phyloP scores from a whole-genome alignment of 2,888 invertebrate genomes.

The Hydrotaea diabolus region DNA sequence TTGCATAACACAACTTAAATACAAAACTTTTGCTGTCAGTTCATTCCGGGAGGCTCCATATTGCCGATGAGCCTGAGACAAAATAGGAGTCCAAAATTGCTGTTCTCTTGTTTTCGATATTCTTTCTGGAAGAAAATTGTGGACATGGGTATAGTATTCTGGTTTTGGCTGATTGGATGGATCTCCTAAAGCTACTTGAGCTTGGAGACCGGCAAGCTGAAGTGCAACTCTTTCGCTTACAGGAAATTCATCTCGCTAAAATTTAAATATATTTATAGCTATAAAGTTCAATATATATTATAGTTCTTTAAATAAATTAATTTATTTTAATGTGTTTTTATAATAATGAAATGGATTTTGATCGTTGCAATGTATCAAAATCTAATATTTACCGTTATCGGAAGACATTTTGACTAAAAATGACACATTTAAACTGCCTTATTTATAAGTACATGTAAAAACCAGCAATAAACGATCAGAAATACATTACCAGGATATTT shows the following conservation, averaged over 20 bases:
- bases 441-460: too few relatives aligned
- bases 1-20: slow-evolving; percentile 97
- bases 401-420: too few relatives aligned
- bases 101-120: slow-evolving; percentile 89
- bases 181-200: slow-evolving; percentile 96
- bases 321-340: too few relatives aligned
- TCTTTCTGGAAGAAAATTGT: slow-evolving; percentile 92
- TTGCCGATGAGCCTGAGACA: slow-evolving; percentile 93
- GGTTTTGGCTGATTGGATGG: slow-evolving; percentile 87
- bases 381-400: too few relatives aligned
- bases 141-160: slow-evolving; percentile 94
- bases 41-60: slow-evolving; percentile 96
- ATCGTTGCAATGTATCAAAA: too few relatives aligned
- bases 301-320: too few relatives aligned
- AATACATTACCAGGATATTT: too few relatives aligned
- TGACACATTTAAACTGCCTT: too few relatives aligned
- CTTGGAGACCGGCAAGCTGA: slow-evolving; percentile 95
- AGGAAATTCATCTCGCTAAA: slow-evolving; percentile 94
- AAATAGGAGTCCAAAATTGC: slow-evolving; percentile 93
- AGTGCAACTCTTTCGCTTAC: slow-evolving; percentile 96
- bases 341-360: too few relatives aligned
- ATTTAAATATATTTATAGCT: slow-evolving; percentile 7
- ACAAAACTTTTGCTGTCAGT: slow-evolving; percentile 94
- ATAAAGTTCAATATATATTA: neutral
- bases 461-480: too few relatives aligned